Conservation (phyloP, 2,888 invertebrate species). For the Rotaria macrura region DNA sequence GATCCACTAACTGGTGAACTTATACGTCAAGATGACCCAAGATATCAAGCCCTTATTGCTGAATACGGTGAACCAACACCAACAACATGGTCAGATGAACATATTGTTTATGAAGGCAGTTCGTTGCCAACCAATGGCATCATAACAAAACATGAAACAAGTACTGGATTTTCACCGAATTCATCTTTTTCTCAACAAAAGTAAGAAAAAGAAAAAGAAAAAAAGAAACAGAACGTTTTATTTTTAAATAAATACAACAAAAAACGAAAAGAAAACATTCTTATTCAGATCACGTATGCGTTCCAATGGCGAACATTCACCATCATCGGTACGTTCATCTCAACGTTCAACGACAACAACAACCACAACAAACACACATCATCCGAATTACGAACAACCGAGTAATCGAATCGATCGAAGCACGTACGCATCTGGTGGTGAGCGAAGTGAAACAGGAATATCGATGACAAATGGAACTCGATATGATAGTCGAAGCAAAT, state of each 20-base stretch:
- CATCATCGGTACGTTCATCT: background rate
- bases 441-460: background rate
- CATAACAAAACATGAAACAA: background rate
- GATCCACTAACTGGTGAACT: slow-evolving; percentile 31
- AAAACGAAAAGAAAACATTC: too few species aligned
- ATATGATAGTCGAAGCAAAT: background rate
- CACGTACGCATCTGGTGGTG: background rate
- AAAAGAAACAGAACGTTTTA: too few species aligned
- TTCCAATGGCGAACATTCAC: background rate
- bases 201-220: too few species aligned
- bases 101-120: slow-evolving; percentile 2
- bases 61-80: slow-evolving; percentile 16
- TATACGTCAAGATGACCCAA: slow-evolving; percentile 25
- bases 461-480: background rate
- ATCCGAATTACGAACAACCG: background rate
- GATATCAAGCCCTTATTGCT: background rate
- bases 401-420: background rate
- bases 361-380: background rate
- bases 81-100: slow-evolving; percentile 21
- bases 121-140: background rate
- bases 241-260: too few species aligned
- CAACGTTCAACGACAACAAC: slow-evolving; percentile 3
- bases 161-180: background rate
- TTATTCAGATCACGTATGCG: background rate
- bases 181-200: slow-evolving; percentile 1